These are phyloP conservation scores for Onychorhynchus coronatus DNA, from an alignment of 2,113 vertebrate genomes.

Conservation along the genomic window DNA sequence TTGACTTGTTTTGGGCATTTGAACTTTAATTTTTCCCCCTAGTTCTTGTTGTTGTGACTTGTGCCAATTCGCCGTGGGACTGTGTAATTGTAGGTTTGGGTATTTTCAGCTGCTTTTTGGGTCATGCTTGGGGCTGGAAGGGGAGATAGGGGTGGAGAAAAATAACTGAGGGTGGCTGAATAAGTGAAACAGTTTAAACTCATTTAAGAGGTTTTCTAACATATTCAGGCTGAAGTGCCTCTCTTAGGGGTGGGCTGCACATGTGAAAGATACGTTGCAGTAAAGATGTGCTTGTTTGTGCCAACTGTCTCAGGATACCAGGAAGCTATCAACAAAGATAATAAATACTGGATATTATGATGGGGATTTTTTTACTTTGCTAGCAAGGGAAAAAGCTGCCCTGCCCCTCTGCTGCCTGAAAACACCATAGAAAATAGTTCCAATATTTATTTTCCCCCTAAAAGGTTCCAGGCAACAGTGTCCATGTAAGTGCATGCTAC, in stretches of 20 bases:
- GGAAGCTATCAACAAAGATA: background rate
- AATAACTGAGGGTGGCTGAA: background rate
- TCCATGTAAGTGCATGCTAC: background rate
- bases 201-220: conserved; percentile 25
- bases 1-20: background rate
- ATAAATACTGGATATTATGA: background rate
- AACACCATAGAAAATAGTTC: background rate
- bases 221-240: background rate
- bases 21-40: background rate
- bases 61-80: background rate
- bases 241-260: background rate
- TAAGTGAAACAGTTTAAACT: background rate
- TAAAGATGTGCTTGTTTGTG: background rate
- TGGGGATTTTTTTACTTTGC: background rate
- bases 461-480: background rate
- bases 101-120: background rate
- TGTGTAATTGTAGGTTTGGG: background rate
- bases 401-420: background rate
- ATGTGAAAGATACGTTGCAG: background rate
- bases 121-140: background rate
- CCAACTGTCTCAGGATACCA: background rate
- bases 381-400: background rate
- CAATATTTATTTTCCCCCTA: background rate
- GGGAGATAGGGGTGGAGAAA: background rate
- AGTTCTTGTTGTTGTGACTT: background rate